phyloP scores from a whole-genome alignment of 2,888 invertebrate species.

The Agrotis segetum region DNA sequence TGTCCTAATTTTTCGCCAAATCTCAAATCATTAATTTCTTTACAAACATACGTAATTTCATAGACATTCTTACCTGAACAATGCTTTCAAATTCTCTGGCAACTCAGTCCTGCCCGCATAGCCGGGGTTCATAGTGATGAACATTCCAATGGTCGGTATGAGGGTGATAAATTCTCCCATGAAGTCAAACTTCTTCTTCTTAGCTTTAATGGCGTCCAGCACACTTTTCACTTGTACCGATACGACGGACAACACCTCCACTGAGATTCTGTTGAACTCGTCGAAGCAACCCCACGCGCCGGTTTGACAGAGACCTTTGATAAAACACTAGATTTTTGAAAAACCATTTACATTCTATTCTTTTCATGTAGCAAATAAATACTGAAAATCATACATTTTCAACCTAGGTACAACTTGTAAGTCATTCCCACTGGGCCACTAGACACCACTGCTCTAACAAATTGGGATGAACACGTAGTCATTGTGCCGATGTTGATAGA shows the following conservation, averaged over 20 bases:
- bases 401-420: no score
- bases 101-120: slow-evolving; percentile 98
- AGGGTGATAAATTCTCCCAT: slow-evolving; percentile 95
- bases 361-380: no score
- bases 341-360: no score
- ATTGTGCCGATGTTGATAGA: no score
- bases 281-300: slow-evolving; percentile 99
- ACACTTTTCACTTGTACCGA: slow-evolving; percentile 97
- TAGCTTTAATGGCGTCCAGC: slow-evolving; percentile 96
- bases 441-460: no score
- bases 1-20: no score
- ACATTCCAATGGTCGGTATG: slow-evolving; percentile 96
- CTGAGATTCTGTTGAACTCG: slow-evolving; percentile 98
- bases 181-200: slow-evolving; percentile 95
- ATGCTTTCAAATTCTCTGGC: slow-evolving; percentile 95
- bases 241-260: slow-evolving; percentile 98
- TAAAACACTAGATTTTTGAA: background rate
- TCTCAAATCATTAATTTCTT: no score
- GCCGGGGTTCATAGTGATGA: slow-evolving; percentile 99
- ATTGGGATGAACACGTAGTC: no score
- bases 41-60: no score
- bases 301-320: slow-evolving; percentile 95
- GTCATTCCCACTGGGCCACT: no score
- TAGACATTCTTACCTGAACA: slow-evolving; percentile 89
- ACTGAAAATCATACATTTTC: no score